phyloP scores from a whole-genome alignment of 2,888 invertebrate species.

The Caenorhabditis sinica region DNA sequence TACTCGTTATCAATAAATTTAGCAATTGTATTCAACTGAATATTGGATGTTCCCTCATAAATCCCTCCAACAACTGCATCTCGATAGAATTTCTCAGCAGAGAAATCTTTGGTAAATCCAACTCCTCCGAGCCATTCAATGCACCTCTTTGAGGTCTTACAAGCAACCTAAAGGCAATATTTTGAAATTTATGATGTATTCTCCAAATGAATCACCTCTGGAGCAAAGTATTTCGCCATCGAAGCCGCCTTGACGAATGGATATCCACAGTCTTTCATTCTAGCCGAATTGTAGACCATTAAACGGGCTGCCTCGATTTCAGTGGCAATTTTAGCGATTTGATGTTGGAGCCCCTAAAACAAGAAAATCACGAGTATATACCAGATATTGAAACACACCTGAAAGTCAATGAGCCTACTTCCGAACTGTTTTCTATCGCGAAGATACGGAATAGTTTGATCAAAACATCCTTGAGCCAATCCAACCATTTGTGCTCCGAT shows the following conservation, averaged over 20 bases:
- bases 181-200: background rate
- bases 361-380: constrained; percentile 63
- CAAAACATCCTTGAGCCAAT: constrained; percentile 94
- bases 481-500: constrained; percentile 89
- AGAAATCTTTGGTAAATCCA: constrained; percentile 95
- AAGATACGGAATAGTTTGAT: constrained; percentile 95
- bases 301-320: constrained; percentile 93
- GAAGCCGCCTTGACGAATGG: constrained; percentile 95
- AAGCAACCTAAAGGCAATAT: constrained; percentile 31
- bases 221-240: constrained; percentile 95
- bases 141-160: constrained; percentile 86
- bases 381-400: constrained; percentile 85
- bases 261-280: constrained; percentile 91
- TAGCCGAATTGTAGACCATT: constrained; percentile 95
- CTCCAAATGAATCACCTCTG: constrained; percentile 85
- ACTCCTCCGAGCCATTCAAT: constrained; percentile 99
- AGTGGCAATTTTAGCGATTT: constrained; percentile 92
- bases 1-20: constrained; percentile 87
- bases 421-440: constrained; percentile 96
- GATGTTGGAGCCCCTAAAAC: constrained; percentile 93
- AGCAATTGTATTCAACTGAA: constrained; percentile 96
- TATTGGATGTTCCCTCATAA: constrained; percentile 97
- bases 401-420: constrained; percentile 92
- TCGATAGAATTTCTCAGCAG: constrained; percentile 95
- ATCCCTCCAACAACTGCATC: constrained; percentile 87